Evolutionary conservation across 2,888 invertebrate genomes (phyloP).

Genomic region (Papilio demoleus): DNA sequence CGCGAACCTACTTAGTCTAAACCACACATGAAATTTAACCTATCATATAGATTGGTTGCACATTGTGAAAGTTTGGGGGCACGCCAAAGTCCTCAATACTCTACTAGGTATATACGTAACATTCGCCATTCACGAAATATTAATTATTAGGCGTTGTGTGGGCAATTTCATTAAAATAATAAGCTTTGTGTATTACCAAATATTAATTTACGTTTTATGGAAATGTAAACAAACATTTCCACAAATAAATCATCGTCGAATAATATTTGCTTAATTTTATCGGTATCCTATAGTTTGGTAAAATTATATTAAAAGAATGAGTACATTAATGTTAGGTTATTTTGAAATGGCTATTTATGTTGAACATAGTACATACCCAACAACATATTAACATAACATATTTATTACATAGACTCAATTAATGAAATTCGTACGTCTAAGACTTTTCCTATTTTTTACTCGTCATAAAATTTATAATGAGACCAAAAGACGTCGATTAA

Average conservation of each 20-base stretch:
- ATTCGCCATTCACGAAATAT: background rate
- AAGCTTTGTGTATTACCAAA: background rate
- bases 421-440: no score
- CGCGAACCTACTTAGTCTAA: no score
- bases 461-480: no score
- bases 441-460: no score
- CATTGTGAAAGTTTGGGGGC: background rate
- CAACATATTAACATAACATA: no score
- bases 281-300: background rate
- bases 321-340: no score
- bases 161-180: background rate
- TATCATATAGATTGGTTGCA: background rate
- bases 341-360: no score
- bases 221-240: background rate
- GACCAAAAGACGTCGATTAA: background rate
- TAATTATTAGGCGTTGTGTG: background rate
- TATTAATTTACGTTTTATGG: background rate
- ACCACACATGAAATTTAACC: background rate
- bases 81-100: background rate
- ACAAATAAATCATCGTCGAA: background rate
- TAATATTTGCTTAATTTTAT: background rate
- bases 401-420: no score
- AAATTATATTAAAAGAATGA: no score
- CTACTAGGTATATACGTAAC: background rate
- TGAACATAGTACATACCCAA: no score